These are phyloP conservation scores for Andricus curvator DNA, from an alignment of 2,888 invertebrate genomes.

Conservation along the genomic window DNA sequence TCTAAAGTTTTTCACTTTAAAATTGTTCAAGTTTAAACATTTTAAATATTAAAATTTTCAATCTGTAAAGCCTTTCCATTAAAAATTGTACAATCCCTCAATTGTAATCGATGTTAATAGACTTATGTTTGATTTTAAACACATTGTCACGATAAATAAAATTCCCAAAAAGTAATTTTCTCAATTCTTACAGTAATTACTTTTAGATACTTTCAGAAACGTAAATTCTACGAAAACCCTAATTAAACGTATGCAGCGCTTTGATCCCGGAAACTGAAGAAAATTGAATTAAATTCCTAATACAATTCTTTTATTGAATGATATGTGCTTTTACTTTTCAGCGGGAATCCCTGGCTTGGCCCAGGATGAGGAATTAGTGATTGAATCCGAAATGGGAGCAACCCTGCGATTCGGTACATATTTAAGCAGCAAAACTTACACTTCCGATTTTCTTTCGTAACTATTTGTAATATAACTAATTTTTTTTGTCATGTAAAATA, in stretches of 20 bases:
- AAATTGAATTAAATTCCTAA: constrained; percentile 6
- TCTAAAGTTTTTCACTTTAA: background rate
- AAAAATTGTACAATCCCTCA: constrained; percentile 47
- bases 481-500: constrained; percentile 19
- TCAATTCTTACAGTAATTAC: too few species aligned
- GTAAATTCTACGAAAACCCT: too few species aligned
- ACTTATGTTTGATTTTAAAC: too few species aligned
- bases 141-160: too few species aligned
- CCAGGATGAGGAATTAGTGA: constrained; percentile 78
- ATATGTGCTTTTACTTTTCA: constrained; percentile 56
- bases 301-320: constrained; percentile 30
- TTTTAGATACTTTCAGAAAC: too few species aligned
- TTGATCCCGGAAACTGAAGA: too few species aligned
- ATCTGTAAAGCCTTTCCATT: constrained; percentile 42
- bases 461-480: constrained; percentile 30
- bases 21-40: background rate
- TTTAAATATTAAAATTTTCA: constrained; percentile 33
- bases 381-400: constrained; percentile 80
- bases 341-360: constrained; percentile 78
- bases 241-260: too few species aligned
- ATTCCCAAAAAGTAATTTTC: too few species aligned
- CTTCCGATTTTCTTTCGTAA: constrained; percentile 78
- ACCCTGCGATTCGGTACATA: constrained; percentile 80
- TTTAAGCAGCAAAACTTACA: constrained; percentile 81
- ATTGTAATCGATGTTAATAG: background rate